phyloP scores from a whole-genome alignment of 2,113 vertebrate species.

The Prolemur simus region DNA sequence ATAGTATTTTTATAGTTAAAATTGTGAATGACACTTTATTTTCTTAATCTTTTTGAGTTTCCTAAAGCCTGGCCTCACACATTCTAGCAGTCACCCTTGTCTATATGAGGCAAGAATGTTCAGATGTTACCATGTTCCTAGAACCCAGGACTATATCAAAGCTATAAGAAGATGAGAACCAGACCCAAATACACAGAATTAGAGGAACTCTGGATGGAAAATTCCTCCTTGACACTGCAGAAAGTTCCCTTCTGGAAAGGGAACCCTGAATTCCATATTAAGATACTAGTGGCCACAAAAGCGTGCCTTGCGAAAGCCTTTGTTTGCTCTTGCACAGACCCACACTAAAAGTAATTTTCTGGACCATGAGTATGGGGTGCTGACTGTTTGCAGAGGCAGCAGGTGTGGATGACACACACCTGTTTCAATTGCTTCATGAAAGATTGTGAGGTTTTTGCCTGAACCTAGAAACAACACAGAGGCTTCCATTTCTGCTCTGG shows the following conservation, averaged over 20 bases:
- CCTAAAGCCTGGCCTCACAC: neutral
- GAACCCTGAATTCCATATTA: neutral
- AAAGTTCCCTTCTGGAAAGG: constrained; percentile 24
- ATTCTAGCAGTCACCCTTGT: neutral
- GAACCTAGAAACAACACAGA: constrained; percentile 38
- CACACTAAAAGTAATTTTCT: constrained; percentile 60
- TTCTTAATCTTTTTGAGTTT: neutral
- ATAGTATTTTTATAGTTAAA: constrained; percentile 21
- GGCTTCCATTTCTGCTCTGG: constrained; percentile 36
- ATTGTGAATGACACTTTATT: neutral
- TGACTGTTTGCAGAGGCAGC: constrained; percentile 54
- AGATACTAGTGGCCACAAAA: neutral
- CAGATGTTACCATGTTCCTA: neutral
- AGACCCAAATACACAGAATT: neutral
- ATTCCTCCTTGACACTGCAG: neutral
- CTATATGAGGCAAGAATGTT: neutral
- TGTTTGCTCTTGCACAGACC: constrained; percentile 8
- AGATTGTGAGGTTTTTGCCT: neutral
- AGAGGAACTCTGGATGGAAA: neutral
- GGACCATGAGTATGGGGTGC: neutral
- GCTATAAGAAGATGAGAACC: neutral
- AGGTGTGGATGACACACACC: constrained; percentile 47
- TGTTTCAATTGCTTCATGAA: constrained; percentile 66
- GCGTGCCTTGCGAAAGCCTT: neutral
- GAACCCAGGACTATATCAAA: neutral